phyloP scores from a whole-genome alignment of 2,888 invertebrate genomes.

The Chrysolina americana region DNA sequence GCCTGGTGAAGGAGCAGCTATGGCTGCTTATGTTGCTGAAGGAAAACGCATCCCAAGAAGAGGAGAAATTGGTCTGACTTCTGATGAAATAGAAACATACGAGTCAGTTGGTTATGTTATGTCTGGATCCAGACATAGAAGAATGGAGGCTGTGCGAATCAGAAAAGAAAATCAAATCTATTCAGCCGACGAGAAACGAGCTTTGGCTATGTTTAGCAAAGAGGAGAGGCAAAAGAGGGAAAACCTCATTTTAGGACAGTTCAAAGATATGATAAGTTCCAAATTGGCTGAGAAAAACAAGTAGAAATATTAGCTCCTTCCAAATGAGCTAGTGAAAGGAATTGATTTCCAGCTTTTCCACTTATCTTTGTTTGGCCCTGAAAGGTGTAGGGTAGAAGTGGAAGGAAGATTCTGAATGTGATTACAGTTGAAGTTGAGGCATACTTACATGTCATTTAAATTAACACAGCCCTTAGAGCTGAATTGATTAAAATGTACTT shows the following conservation, averaged over 20 bases:
- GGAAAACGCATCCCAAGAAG: constrained; percentile 98
- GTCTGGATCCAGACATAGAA: constrained; percentile 90
- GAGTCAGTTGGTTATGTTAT: constrained; percentile 95
- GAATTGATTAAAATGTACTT: too few species aligned
- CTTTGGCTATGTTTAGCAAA: constrained; percentile 97
- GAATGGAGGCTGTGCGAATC: constrained; percentile 99
- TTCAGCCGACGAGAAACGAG: constrained; percentile 98
- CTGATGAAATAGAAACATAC: constrained; percentile 92
- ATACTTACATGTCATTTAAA: background rate
- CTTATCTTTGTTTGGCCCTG: background rate
- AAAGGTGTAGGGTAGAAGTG: background rate
- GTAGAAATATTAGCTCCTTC: constrained; percentile 30
- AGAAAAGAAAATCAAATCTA: constrained; percentile 99
- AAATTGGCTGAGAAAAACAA: constrained; percentile 76
- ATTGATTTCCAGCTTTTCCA: background rate
- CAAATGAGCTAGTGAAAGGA: background rate
- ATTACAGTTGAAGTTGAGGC: background rate
- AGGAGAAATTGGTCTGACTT: constrained; percentile 98
- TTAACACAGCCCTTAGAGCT: too few species aligned
- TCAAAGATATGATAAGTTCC: constrained; percentile 88
- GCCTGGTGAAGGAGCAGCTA: constrained; percentile 98
- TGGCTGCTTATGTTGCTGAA: constrained; percentile 99
- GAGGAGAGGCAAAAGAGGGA: constrained; percentile 97
- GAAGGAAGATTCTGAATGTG: background rate
- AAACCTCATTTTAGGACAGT: constrained; percentile 95